phyloP scores from a whole-genome alignment of 2,888 invertebrate species.

The Drosophila hamatofila region DNA sequence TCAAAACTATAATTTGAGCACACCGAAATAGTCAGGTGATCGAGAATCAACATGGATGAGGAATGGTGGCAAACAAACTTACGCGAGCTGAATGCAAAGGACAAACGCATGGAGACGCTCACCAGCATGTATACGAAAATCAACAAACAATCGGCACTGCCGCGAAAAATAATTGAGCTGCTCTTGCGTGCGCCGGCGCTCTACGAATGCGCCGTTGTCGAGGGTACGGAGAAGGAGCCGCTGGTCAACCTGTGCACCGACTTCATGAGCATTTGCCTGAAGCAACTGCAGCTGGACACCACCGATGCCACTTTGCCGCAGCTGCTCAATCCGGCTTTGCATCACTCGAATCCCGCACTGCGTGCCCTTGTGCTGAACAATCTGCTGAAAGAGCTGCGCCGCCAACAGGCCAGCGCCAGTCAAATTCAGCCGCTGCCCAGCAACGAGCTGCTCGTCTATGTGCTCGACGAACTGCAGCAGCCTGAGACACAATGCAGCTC shows the following conservation, averaged over 20 bases:
- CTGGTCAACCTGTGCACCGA: slow-evolving; percentile 88
- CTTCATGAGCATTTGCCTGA: slow-evolving; percentile 88
- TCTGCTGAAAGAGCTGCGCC: slow-evolving; percentile 84
- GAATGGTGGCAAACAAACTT: slow-evolving; percentile 86
- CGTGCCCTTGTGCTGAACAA: slow-evolving; percentile 88
- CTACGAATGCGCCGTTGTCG: slow-evolving; percentile 86
- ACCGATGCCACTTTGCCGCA: slow-evolving; percentile 86
- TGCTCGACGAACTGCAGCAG: slow-evolving; percentile 79
- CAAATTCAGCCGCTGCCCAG: slow-evolving; percentile 46
- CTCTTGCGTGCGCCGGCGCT: slow-evolving; percentile 87
- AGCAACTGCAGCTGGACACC: slow-evolving; percentile 36
- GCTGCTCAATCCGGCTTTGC: slow-evolving; percentile 88
- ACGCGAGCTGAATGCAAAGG: slow-evolving; percentile 85
- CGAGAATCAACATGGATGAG: no score
- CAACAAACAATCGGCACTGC: slow-evolving; percentile 83
- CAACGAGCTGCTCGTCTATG: slow-evolving; percentile 65
- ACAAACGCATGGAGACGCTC: slow-evolving; percentile 85
- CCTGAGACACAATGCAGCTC: slow-evolving; percentile 71
- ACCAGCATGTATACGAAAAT: slow-evolving; percentile 86
- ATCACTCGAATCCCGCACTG: slow-evolving; percentile 88
- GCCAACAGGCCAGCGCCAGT: slow-evolving; percentile 32
- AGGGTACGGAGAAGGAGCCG: slow-evolving; percentile 85
- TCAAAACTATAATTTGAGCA: background rate
- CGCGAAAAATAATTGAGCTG: slow-evolving; percentile 84
- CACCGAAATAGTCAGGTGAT: background rate